Base-by-base conservation (phyloP, 2,113 vertebrate species). In the Scatophagus argus region DNA sequence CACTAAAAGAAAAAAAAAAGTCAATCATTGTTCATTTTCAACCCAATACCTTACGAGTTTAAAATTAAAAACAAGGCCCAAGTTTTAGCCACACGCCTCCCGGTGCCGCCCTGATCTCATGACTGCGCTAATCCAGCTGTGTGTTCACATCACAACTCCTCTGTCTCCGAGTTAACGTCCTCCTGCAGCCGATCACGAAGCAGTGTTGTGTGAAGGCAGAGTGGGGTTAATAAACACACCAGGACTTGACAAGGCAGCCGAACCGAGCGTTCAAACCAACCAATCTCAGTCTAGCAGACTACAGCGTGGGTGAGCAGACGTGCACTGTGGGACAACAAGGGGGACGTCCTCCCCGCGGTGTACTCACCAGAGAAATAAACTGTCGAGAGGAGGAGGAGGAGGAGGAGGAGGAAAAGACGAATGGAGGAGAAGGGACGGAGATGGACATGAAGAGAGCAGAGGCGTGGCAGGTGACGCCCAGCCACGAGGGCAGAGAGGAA, bases 341-440 rank as follows among this genome's bases (percentile, higher is more conserved):
- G 72, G 64, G 38, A 73, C 49, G 31, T 17, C 73, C 59, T 41
- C 49, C 41, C 74, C 71, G 88, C 89, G 69, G 73, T 76, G 88
- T 96, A 99, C 98, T 99, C 95, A 99, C 98, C 97, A 96, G 91
- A 93, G 94, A 97, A 95, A 99, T 96, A 96, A 99, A 99, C 98
- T 99, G 97, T 83, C 88, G 93, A 96, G 93, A 96, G 92, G 93
- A 92, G 93, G 94, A 94, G 93, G 95, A 91, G 77, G 56, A 80
- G 72, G 79, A 72, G 74, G 55, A 62, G 60, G 94, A 94, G 93
- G 95, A 91, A 94, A 78, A 77, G 47, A 74, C 7, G 55, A 16
- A 56, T 56, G 77, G 56, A 80, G 72, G 79, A 72, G 74, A 59
- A 62, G 60, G 79, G 81, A 79, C 56, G 83, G 49, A 85, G 59